Evolutionary conservation across 2,797 vertebrate species (phyloP).

Genomic region (Valencia hispanica): DNA sequence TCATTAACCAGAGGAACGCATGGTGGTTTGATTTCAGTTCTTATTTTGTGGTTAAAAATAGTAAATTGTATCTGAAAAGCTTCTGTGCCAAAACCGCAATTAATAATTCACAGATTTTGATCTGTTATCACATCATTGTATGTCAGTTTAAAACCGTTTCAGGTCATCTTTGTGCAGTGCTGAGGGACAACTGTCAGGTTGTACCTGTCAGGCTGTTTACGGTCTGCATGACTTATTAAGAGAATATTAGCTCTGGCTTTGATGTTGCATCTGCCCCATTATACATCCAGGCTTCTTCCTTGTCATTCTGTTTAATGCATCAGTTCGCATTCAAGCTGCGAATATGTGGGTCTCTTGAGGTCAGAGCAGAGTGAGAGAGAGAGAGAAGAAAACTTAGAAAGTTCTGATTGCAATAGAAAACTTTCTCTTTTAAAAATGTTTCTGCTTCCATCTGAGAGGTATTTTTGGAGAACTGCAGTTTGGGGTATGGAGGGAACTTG

Average conservation of each 20-base stretch:
- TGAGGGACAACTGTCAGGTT: constrained; percentile 19
- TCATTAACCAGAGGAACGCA: background rate
- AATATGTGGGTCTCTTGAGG: constrained; percentile 23
- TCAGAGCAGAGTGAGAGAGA: constrained; percentile 31
- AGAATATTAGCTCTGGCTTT: constrained; percentile 38
- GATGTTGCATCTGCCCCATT: constrained; percentile 36
- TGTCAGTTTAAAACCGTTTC: background rate
- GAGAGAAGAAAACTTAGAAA: constrained; percentile 21
- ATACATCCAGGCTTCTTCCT: constrained; percentile 41
- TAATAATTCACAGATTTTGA: constrained; percentile 15
- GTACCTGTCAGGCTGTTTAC: constrained; percentile 38
- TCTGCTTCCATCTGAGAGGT: constrained; percentile 22
- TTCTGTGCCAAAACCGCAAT: background rate
- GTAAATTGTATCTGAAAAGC: background rate
- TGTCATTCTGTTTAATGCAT: constrained; percentile 40
- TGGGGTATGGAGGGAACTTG: constrained; percentile 28
- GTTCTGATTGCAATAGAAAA: constrained; percentile 38
- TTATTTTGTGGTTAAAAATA: constrained; percentile 5
- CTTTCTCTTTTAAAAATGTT: constrained; percentile 34
- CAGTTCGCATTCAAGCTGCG: constrained; percentile 22
- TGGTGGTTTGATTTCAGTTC: background rate
- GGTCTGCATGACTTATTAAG: constrained; percentile 37
- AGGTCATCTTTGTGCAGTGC: constrained; percentile 3
- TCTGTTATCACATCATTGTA: background rate
- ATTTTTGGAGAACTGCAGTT: constrained; percentile 43